A percentile compares a stretch with the other conserved stretches of the same genome.
These are phyloP conservation scores for Okamejei kenojei DNA, from an alignment of 2,797 vertebrate genomes.

Conservation along the genomic window DNA sequence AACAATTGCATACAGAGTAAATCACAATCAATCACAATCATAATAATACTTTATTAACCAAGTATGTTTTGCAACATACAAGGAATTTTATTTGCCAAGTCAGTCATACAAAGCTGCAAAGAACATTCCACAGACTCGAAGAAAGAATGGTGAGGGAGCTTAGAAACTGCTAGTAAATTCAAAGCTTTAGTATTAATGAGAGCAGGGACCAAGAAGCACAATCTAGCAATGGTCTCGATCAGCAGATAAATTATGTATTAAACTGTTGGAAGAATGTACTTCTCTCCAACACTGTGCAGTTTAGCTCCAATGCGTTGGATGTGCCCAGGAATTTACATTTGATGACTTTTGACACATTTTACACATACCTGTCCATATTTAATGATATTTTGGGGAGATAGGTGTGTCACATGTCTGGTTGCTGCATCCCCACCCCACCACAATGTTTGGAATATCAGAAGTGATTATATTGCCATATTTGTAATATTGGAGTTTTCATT, in stretches of 20 bases:
- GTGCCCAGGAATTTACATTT: too few species aligned
- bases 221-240: background rate
- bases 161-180: background rate
- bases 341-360: too few species aligned
- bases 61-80: too few species aligned
- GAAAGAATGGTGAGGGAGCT: constrained; percentile 1
- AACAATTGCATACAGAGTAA: background rate
- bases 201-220: background rate
- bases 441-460: too few species aligned
- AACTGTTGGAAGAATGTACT: background rate
- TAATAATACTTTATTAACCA: too few species aligned
- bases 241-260: background rate
- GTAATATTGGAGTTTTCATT: background rate
- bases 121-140: background rate
- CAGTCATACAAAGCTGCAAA: background rate
- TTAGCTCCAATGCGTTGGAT: background rate
- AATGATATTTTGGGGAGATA: too few species aligned
- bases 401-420: too few species aligned
- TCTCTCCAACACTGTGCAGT: background rate
- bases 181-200: background rate
- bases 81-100: too few species aligned
- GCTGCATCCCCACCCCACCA: too few species aligned
- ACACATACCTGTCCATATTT: too few species aligned
- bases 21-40: background rate
- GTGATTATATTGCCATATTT: background rate